Percentiles rank a stretch among this genome's conserved stretches.
phyloP scores from a whole-genome alignment of 1,140 invertebrate genomes.

The Drosophila bifasciata region DNA sequence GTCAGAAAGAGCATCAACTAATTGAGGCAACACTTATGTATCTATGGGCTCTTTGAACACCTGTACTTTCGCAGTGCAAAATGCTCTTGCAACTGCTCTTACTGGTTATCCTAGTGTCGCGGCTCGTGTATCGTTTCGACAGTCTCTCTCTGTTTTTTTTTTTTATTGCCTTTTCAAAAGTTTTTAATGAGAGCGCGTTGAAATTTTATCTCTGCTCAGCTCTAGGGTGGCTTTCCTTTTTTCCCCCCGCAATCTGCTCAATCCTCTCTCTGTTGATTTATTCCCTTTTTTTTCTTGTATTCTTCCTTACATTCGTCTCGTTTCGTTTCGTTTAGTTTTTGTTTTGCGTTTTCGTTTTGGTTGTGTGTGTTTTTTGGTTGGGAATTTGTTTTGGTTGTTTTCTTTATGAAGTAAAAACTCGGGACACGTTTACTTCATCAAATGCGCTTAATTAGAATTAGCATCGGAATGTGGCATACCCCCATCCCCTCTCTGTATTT shows the following conservation, averaged over 20 bases:
- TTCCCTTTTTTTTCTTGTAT: background rate
- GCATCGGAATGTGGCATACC: constrained; percentile 63
- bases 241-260: background rate
- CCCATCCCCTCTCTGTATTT: background rate
- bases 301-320: background rate
- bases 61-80: no score
- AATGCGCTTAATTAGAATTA: constrained; percentile 75
- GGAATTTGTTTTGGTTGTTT: constrained; percentile 21
- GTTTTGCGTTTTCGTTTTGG: constrained; percentile 1
- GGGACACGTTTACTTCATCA: constrained; percentile 73
- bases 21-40: no score
- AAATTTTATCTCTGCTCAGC: constrained; percentile 63
- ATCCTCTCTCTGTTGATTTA: constrained; percentile 1
- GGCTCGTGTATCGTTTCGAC: constrained; percentile 1
- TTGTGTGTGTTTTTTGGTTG: constrained; percentile 3
- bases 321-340: constrained; percentile 26
- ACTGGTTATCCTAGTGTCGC: no score
- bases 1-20: no score
- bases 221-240: constrained; percentile 17
- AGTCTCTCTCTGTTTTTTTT: constrained; percentile 10
- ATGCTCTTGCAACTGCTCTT: no score
- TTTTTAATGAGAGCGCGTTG: constrained; percentile 71
- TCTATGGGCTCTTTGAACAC: no score
- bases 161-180: constrained; percentile 64
- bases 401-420: constrained; percentile 66